phyloP scores from a whole-genome alignment of 2,113 vertebrate genomes.

The Heterotilapia buettikoferi region DNA sequence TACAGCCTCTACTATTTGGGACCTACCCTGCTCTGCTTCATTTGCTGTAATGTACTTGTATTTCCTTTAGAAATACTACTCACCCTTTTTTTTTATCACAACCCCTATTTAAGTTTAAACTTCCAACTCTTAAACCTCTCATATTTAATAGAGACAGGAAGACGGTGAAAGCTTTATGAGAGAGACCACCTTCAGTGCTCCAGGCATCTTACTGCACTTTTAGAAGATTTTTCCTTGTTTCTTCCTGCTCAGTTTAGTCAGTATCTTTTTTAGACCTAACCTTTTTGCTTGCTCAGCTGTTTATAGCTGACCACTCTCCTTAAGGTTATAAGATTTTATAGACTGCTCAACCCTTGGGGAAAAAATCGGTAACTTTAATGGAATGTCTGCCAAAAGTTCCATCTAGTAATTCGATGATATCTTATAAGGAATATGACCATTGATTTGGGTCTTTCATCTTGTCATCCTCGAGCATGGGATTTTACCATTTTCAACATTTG shows the following conservation, averaged over 20 bases:
- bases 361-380: not conserved
- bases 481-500: not conserved
- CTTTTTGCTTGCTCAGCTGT: not conserved
- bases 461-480: not conserved
- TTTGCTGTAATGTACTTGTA: not conserved
- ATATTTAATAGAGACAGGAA: not conserved
- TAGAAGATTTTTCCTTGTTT: not conserved
- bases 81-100: not conserved
- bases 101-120: not conserved
- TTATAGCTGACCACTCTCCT: not conserved
- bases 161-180: not conserved
- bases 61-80: not conserved
- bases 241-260: not conserved
- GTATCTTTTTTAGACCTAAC: not conserved
- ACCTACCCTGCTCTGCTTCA: not conserved
- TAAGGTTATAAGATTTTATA: not conserved
- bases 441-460: not conserved
- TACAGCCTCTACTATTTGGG: not conserved
- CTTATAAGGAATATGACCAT: not conserved
- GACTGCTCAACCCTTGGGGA: not conserved
- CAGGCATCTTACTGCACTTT: not conserved
- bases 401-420: not conserved
- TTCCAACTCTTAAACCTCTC: not conserved
- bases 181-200: not conserved
- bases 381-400: not conserved